These are phyloP conservation scores for Orthosia cruda DNA, from an alignment of 2,888 invertebrate genomes.

Conservation along the genomic window DNA sequence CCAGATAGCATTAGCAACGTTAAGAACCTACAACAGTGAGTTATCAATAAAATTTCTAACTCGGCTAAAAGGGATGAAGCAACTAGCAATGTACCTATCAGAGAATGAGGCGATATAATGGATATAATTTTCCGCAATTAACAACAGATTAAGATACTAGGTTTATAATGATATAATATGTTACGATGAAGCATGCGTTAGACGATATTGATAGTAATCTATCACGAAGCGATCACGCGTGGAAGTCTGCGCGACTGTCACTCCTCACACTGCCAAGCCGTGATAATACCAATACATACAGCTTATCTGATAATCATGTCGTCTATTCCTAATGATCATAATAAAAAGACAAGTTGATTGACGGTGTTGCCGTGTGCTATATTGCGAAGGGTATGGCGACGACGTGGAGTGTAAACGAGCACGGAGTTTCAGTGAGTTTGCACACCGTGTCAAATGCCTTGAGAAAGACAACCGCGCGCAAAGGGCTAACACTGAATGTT, in stretches of 20 bases:
- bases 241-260: constrained; percentile 8
- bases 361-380: background rate
- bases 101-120: too few species aligned
- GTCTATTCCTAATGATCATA: constrained; percentile 23
- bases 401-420: background rate
- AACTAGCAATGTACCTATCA: too few species aligned
- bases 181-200: constrained; percentile 26
- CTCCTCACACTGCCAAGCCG: background rate
- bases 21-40: too few species aligned
- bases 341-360: constrained; percentile 16
- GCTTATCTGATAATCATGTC: constrained; percentile 42
- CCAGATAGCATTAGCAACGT: too few species aligned
- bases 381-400: background rate
- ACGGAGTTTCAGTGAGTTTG: background rate
- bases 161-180: constrained; percentile 1
- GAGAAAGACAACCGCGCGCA: background rate
- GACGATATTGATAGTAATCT: constrained; percentile 45
- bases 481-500: too few species aligned
- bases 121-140: constrained; percentile 6
- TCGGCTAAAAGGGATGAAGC: background rate
- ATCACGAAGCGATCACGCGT: constrained; percentile 55
- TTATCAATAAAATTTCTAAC: too few species aligned
- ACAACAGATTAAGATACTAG: constrained; percentile 31
- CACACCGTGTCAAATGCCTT: background rate
- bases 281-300: constrained; percentile 24